A percentile compares a stretch with the other conserved stretches of the same genome.
These are phyloP conservation scores for Drepana arcuata DNA, from an alignment of 1,140 invertebrate species.

Conservation along the genomic window DNA sequence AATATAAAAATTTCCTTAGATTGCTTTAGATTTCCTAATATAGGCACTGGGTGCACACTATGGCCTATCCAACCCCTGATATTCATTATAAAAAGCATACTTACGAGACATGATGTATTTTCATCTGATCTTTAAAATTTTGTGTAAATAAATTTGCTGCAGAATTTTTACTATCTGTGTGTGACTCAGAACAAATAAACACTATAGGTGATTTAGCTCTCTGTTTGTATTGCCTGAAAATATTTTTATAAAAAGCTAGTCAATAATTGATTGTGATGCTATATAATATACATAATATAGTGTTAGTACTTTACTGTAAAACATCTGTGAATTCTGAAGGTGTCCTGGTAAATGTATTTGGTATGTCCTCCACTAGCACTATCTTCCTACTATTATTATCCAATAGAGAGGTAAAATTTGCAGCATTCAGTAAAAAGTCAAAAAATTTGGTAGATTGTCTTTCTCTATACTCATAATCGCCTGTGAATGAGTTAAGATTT, in stretches of 20 bases:
- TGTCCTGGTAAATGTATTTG: constrained; percentile 78
- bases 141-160: constrained; percentile 76
- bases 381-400: constrained; percentile 71
- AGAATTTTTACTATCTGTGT: constrained; percentile 73
- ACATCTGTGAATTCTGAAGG: constrained; percentile 75
- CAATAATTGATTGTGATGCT: no score
- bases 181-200: constrained; percentile 79
- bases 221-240: constrained; percentile 75
- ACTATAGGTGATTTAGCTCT: constrained; percentile 79
- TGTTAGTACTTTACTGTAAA: constrained; percentile 75
- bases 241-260: no score
- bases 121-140: constrained; percentile 72
- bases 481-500: no score
- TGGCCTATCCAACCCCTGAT: no score
- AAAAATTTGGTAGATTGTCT: constrained; percentile 78
- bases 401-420: constrained; percentile 78
- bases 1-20: no score
- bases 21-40: no score
- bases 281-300: no score
- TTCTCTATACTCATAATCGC: constrained; percentile 56
- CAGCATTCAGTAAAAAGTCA: constrained; percentile 78
- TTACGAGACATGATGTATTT: constrained; percentile 77
- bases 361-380: constrained; percentile 82
- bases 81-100: no score
- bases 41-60: no score